phyloP scores from a whole-genome alignment of 2,113 vertebrate species.

The Amazona guildingii region DNA sequence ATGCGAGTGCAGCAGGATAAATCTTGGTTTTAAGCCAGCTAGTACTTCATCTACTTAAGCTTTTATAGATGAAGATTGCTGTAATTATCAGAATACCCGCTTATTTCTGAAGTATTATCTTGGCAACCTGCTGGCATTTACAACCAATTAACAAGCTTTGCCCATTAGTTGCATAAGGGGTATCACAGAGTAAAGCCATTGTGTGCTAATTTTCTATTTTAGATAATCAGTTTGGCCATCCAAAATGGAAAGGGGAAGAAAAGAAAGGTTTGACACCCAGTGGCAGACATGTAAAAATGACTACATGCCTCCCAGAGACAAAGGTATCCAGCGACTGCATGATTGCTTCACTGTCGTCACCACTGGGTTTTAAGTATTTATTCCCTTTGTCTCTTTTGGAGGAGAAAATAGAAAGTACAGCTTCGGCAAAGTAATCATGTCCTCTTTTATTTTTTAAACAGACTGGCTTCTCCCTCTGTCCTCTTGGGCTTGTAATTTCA shows the following conservation, averaged over 20 bases:
- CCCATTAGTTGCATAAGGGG: conserved; percentile 96
- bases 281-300: conserved; percentile 82
- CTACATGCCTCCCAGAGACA: conserved; percentile 80
- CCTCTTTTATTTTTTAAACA: conserved; percentile 70
- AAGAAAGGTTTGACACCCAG: conserved; percentile 85
- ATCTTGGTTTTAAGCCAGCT: conserved; percentile 89
- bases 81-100: conserved; percentile 99
- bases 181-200: conserved; percentile 86
- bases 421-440: conserved; percentile 80
- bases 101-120: conserved; percentile 99
- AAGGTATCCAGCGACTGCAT: conserved; percentile 80
- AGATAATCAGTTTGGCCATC: conserved; percentile 86
- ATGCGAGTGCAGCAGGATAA: conserved; percentile 92
- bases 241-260: conserved; percentile 82
- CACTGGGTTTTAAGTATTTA: conserved; percentile 80
- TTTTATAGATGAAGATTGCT: conserved; percentile 98
- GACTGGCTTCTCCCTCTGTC: conserved; percentile 73
- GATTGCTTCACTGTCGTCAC: conserved; percentile 80
- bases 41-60: conserved; percentile 92
- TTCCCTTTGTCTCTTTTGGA: conserved; percentile 81
- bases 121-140: conserved; percentile 95
- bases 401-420: conserved; percentile 76
- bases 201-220: conserved; percentile 92
- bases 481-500: conserved; percentile 77
- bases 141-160: conserved; percentile 97